Evolutionary conservation across 2,113 vertebrate genomes (phyloP), one percentile per base, ranked within the genome.

Genomic region (Excalfactoria chinensis): DNA sequence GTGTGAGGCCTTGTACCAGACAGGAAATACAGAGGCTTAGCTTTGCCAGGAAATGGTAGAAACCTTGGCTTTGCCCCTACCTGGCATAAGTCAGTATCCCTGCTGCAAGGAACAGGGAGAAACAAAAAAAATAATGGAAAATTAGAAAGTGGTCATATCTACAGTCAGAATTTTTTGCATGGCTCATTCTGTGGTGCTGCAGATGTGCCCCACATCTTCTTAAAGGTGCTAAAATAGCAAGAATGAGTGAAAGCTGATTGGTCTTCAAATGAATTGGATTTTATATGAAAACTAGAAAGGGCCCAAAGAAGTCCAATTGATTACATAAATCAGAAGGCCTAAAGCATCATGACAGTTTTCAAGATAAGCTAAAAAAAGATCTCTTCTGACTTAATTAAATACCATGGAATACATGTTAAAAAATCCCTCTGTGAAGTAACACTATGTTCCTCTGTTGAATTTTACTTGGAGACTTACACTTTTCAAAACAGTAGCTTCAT

Each of bases 51-150:
- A 6, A 15, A 3, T 26, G 17, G 9, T 17, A 59, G 19, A 59
- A 79, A 48, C 4, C 35, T 66, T 85, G 55, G 2, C 7, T 93
- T 78, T 69, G 4, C 13, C 22, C 13, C 28, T 64, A 6, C 6
- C 9, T 34, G 6, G 6, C 7, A 40, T 56, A 62, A 75, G 8
- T 6, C 4, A 1, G 2, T 30, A 56, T 22, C 16, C 2, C 21
- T 46, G 9, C 23, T 49, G 11, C 28, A 73, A 86, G 17, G 13
- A 89, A 4, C 30, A 18, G 7, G 2, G 3, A 35, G 23, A 55
- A 75, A 35, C 12, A 75, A 55, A 60, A 67, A 11, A 11, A 34
- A 19, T 7, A 6, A 0, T 68, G 68, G 71, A 63, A 69, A 43
- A 22, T 9, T 44, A 43, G 41, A 22, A 67, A 63, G 12, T 14